Evolutionary conservation across 2,888 invertebrate genomes (phyloP), one percentile per base, ranked within the genome.

Genomic region (Carpatolechia fugitivella): DNA sequence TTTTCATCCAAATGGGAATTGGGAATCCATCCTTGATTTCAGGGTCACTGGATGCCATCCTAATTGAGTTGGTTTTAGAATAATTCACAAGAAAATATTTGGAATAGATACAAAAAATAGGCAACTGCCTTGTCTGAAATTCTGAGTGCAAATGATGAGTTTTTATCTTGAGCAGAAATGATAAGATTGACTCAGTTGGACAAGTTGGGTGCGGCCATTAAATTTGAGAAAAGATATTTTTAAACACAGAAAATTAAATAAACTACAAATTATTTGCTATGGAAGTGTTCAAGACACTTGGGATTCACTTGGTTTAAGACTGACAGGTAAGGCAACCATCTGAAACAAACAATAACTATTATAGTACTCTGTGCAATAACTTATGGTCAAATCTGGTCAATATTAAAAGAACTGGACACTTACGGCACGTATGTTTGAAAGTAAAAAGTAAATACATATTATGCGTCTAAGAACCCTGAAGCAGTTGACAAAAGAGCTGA

Each of bases 1-100:
- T 91, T 80, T 93, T 94, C 93, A 95, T 94, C 95, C 95, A 95
- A 70, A 93, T 92, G 1, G 95, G 94, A 59, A 94, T 80, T 48
- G 92, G 91, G 62, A 94, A 91, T 66, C 92, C 93, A 69, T 93
- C 91, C 62, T 91, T 91, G 62, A 93, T 74, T 74, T 92, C 91
- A 50, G 92, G 91, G 70, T 92, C 92, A 70, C 90, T 89, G 60
- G 91, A 82, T 61, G 89, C 83, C 90, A 90, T 90, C 56, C 60
- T 78, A n/a, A n/a, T n/a, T n/a, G n/a, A n/a, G n/a, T n/a, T n/a
- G n/a, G 24, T 24, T 24, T 24, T 6, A 24, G 6, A 24, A 24
- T 48, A 55, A 54, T 52, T 57, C 7, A 8, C 30, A 20, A 33
- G 52, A 38, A 0, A 29, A 50, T 50, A 20, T 50, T 35, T 31